Base-by-base conservation (phyloP, 2,113 vertebrate genomes). In the Mola mola region DNA sequence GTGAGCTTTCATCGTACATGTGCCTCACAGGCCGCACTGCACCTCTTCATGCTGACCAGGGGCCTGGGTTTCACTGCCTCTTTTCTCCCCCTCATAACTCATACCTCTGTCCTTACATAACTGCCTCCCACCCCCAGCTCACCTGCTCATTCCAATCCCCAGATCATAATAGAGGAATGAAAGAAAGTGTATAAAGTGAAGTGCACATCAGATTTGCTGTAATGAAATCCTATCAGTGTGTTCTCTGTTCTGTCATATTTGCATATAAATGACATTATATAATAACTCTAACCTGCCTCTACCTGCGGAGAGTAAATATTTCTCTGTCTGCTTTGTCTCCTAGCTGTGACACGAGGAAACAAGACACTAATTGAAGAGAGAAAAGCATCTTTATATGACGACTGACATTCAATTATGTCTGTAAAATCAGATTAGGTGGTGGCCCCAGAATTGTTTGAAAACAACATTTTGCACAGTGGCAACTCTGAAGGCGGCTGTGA, bases 261-360 rank as follows among this genome's bases (percentile, higher is more conserved):
- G 92, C 92, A 93, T 93, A 92, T 93, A 93, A 91, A 93, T 93
- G 75, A 90, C 83, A 91, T 84, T 82, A 89, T 86, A 87, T 90
- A 93, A 92, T 90, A 90, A 91, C 75, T 90, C 61, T 74, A 55
- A 67, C 41, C 29, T 36, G 72, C 71, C 66, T 70, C 79, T 87
- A 89, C 87, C 84, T 87, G 83, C 73, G 69, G 88, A 84, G 84
- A 91, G 91, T 93, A 93, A 92, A 93, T 92, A 93, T 91, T 90
- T 88, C 81, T 87, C 83, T 75, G 83, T 86, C 87, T 81, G 78
- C 88, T 89, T 89, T 88, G 89, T 89, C 78, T 89, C 77, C 55
- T 50, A 10, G 71, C 66, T 3, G 73, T 85, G 83, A 87, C 85
- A 84, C 59, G 25, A 24, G 73, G 79, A 88, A 86, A 87, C 75